Evolutionary conservation across 2,113 vertebrate genomes (phyloP).

Genomic region (Engystomops pustulosus): DNA sequence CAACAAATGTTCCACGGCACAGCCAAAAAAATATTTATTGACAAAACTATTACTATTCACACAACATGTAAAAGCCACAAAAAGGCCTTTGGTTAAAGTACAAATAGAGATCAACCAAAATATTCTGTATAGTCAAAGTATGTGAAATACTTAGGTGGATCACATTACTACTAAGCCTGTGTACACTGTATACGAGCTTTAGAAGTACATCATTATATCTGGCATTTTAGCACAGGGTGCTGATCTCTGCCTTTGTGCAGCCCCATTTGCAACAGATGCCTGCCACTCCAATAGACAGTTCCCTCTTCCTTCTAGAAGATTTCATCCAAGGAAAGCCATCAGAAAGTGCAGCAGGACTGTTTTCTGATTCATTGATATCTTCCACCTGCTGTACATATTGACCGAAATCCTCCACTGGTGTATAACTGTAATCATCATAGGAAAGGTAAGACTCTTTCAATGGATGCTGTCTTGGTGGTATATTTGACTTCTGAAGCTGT

Average conservation of each 20-base stretch:
- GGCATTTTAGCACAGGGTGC: constrained; percentile 81
- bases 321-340: constrained; percentile 64
- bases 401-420: constrained; percentile 56
- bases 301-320: constrained; percentile 73
- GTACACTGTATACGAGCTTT: constrained; percentile 22
- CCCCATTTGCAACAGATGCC: constrained; percentile 87
- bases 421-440: constrained; percentile 62
- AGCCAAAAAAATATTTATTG: constrained; percentile 58
- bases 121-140: constrained; percentile 30
- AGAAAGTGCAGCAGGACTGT: background rate
- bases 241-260: constrained; percentile 87
- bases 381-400: constrained; percentile 61
- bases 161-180: constrained; percentile 59
- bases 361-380: constrained; percentile 60
- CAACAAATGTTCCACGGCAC: constrained; percentile 25
- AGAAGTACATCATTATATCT: constrained; percentile 18
- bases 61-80: constrained; percentile 40
- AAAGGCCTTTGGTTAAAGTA: constrained; percentile 61
- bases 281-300: constrained; percentile 80
- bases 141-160: constrained; percentile 52
- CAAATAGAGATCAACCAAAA: constrained; percentile 50
- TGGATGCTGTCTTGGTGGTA: constrained; percentile 53
- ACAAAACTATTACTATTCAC: constrained; percentile 54
- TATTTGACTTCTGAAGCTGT: constrained; percentile 61
- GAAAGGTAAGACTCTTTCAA: constrained; percentile 71